Base-by-base conservation (phyloP, 2,113 vertebrate genomes). In the Lepidothrix coronata region DNA sequence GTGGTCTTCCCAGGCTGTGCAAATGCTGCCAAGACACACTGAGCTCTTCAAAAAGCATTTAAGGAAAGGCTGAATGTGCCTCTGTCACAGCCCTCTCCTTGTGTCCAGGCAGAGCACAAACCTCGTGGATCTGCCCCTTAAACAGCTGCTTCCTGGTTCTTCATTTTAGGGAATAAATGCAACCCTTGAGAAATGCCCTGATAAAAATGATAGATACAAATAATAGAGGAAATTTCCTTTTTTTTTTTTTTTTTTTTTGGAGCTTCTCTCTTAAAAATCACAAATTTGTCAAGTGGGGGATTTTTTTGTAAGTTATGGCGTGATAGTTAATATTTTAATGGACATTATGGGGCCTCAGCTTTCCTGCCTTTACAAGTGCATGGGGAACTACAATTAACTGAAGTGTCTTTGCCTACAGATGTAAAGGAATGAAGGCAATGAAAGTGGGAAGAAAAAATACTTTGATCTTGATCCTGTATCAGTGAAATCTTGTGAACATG, bases 211-310 rank as follows among this genome's bases (percentile, higher is more conserved):
- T 8, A 85, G 35, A 55, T 23, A 25, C 33, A 91, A 95, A 54
- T 9, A 71, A 19, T 1, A 66, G 12, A 61, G 55, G 63, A 93
- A 89, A 86, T 58, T 55, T 86, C n/a, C 58, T 52, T 37, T 22
- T 85, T 7, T 6, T 24, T 48, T 48, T 48, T 48, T 48, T 48
- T 49, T 13, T 24, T 46, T 39, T 67, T n/a, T 33, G 28, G 49
- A 80, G 52, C 20, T 39, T 15, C 54, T 11, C 2, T 63, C 68
- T 89, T 63, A 63, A 70, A 89, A 95, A 59, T 43, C 33, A 19
- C 17, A 18, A 25, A 61, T 13, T 35, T 39, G 4, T 23, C 0
- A 2, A 55, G 19, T 13, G 13, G 23, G 24, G 8, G 2, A 8
- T 37, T 52, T 25, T 24, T 73, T 35, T 81, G 23, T 31, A 35